phyloP scores from a whole-genome alignment of 2,113 vertebrate genomes.

The Accipiter cooperii region DNA sequence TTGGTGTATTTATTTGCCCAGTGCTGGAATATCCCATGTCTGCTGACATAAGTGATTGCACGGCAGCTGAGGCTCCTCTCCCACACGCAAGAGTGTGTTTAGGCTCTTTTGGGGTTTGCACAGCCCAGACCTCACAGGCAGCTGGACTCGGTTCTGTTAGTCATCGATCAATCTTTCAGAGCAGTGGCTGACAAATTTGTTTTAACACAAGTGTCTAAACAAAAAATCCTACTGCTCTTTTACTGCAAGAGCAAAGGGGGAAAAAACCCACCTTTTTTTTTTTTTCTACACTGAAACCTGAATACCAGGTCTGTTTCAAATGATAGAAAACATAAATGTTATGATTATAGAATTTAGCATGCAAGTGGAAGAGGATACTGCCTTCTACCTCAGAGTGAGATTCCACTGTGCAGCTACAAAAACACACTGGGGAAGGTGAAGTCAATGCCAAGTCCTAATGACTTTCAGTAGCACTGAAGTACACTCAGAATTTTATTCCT shows the following conservation, averaged over 20 bases:
- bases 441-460: background rate
- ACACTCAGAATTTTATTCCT: background rate
- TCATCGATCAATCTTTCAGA: background rate
- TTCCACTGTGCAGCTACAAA: background rate
- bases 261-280: accelerated
- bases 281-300: background rate
- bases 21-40: background rate
- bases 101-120: constrained; percentile 7
- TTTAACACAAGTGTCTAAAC: background rate
- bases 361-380: background rate
- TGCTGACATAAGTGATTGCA: background rate
- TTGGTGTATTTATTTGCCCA: background rate
- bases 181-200: background rate
- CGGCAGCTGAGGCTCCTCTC: background rate
- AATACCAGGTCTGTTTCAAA: background rate
- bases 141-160: background rate
- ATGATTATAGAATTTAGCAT: background rate
- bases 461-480: background rate
- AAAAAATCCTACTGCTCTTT: background rate
- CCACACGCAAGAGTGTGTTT: background rate
- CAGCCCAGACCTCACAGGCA: constrained; percentile 59
- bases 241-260: background rate
- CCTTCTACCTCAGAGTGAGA: background rate
- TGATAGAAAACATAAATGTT: background rate
- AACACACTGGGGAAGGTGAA: background rate